A percentile compares a stretch with the other conserved stretches of the same genome.
Evolutionary conservation across 2,797 vertebrate genomes (phyloP).

Genomic region (Peromyscus melanophrys): DNA sequence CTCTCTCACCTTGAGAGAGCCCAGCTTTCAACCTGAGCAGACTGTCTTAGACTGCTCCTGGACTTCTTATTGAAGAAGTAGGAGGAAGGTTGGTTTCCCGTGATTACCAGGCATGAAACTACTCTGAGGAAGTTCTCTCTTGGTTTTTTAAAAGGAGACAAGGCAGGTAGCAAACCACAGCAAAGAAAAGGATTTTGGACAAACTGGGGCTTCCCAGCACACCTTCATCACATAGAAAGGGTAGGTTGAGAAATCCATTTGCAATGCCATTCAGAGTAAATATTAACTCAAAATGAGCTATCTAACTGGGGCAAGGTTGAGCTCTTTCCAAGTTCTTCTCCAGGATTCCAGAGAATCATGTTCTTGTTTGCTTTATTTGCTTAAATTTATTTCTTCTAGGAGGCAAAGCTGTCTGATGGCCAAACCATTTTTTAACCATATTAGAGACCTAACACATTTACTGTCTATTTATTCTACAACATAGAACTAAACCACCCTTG

Average conservation of each 20-base stretch:
- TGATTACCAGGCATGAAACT: neutral
- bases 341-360: neutral
- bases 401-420: neutral
- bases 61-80: neutral
- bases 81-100: neutral
- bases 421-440: neutral
- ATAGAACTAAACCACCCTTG: neutral
- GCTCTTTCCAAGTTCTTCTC: neutral
- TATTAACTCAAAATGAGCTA: constrained; percentile 8
- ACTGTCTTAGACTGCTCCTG: neutral
- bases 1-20: neutral
- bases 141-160: neutral
- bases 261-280: neutral
- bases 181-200: neutral
- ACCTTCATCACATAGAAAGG: neutral
- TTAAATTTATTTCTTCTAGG: neutral
- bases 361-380: neutral
- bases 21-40: neutral
- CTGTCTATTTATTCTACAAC: neutral
- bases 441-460: neutral
- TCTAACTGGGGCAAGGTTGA: neutral
- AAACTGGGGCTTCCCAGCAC: neutral
- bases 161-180: neutral
- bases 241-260: neutral
- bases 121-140: constrained; percentile 27